phyloP scores from a whole-genome alignment of 2,888 invertebrate species.

The Zaprionus obscuricornis region DNA sequence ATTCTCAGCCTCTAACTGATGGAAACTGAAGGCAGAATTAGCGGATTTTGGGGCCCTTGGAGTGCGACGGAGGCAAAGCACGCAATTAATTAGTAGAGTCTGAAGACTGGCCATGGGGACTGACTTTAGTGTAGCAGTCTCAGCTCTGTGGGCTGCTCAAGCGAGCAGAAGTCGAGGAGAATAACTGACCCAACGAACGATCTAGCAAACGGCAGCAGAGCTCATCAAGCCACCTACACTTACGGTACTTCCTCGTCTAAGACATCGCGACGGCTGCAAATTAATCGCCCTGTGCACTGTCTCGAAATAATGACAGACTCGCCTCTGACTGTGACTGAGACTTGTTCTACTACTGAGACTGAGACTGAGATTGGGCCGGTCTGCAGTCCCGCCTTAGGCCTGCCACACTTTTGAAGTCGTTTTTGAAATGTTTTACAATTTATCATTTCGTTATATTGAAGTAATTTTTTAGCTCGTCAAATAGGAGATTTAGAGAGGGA shows the following conservation, averaged over 20 bases:
- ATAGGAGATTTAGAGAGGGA: not conserved
- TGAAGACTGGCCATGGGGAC: slow-evolving; percentile 36
- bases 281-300: slow-evolving; percentile 61
- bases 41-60: slow-evolving; percentile 36
- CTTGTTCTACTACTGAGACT: no score
- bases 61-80: slow-evolving; percentile 51
- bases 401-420: slow-evolving; percentile 72
- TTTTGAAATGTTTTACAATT: slow-evolving; percentile 64
- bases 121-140: no score
- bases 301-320: slow-evolving; percentile 45
- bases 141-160: slow-evolving; percentile 41
- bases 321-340: no score
- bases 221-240: slow-evolving; percentile 74
- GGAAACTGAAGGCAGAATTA: slow-evolving; percentile 16
- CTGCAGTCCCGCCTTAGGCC: slow-evolving; percentile 39
- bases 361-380: slow-evolving; percentile 14
- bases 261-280: slow-evolving; percentile 60
- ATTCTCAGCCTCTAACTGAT: slow-evolving; percentile 9
- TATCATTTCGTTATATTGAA: slow-evolving; percentile 50
- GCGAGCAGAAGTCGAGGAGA: slow-evolving; percentile 47
- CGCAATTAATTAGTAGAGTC: slow-evolving; percentile 71
- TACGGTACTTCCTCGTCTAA: slow-evolving; percentile 62
- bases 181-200: slow-evolving; percentile 42
- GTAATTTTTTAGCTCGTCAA: slow-evolving; percentile 47
- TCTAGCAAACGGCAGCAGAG: slow-evolving; percentile 52